Evolutionary conservation across 2,113 vertebrate genomes (phyloP).

Genomic region (Pelmatolapia mariae): DNA sequence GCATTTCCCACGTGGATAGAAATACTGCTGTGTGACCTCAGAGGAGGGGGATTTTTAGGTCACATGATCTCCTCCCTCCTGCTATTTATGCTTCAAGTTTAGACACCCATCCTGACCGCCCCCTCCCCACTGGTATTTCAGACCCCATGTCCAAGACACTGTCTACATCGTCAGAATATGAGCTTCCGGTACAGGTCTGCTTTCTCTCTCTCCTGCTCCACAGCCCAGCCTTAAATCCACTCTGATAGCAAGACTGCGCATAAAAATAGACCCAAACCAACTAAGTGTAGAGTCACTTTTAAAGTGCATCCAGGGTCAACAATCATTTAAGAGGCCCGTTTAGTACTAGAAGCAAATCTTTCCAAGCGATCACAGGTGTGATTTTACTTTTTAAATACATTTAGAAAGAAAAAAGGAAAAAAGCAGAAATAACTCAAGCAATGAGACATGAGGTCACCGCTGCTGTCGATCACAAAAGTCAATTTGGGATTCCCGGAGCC

Average conservation of each 20-base stretch:
- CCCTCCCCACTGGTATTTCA: background rate
- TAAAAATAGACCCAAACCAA: background rate
- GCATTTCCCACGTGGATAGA: background rate
- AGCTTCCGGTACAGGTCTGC: slow-evolving; percentile 21
- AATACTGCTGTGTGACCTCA: slow-evolving; percentile 12
- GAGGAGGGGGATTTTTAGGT: background rate
- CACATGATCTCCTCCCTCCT: background rate
- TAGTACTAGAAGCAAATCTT: background rate
- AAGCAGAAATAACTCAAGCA: background rate
- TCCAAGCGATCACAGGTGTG: background rate
- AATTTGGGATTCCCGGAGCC: no score
- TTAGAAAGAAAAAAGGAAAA: background rate
- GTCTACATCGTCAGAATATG: background rate
- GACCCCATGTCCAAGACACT: background rate
- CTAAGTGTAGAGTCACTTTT: background rate
- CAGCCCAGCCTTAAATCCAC: background rate
- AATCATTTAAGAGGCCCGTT: background rate
- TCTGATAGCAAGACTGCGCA: background rate
- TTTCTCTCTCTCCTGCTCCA: background rate
- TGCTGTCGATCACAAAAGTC: background rate
- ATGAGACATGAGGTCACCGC: background rate
- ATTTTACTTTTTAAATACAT: background rate
- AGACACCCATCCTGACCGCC: background rate
- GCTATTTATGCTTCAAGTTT: slow-evolving; percentile 16
- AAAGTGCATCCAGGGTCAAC: background rate